Base-by-base conservation (phyloP, 2,888 invertebrate species). In the Dioctria linearis region DNA sequence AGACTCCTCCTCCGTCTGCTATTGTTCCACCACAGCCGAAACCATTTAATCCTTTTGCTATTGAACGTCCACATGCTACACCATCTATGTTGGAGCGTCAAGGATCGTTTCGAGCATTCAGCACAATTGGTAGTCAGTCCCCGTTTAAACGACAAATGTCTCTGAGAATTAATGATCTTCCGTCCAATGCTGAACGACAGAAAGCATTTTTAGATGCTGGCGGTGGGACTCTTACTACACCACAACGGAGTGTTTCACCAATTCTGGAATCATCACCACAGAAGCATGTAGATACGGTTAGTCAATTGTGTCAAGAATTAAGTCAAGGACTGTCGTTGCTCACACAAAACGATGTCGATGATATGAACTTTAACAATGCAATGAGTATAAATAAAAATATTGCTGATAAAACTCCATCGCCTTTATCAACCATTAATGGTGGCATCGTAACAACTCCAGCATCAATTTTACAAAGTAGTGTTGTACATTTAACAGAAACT, bases 91-190 rank as follows among this genome's bases (percentile, higher is more conserved):
- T 99, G 79, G 96, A 98, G 88, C 91, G 99, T 49, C 98, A 99
- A 90, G 97, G 98, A 84, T 97, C 97, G 82, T 97, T 98, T 91
- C 92, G 98, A 78, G 97, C 96, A 71, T 96, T 98, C 89, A 93
- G 94, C 85, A 95, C 95, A 86, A 88, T 91, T 82, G 91, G 90
- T 86, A 94, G 91, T 89, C 95, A 95, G 86, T 97, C 97, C 25
- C 98, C 95, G 82, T 99, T 96, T 90, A 98, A 99, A 90, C 92
- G 98, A 65, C 98, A 98, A 89, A 94, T 98, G 91, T 98, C 98
- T 82, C 92, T 98, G 84, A 94, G 98, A 83, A 94, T 98, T 85
- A 96, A 95, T 88, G 98, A 98, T 91, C 92, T 98, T 89, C 98
- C 98, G 81, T 98, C 98, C 86, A 98, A 96, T 88, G 90, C 98